These are phyloP conservation scores for Troilus luridus DNA, from an alignment of 2,888 invertebrate species.

Conservation along the genomic window DNA sequence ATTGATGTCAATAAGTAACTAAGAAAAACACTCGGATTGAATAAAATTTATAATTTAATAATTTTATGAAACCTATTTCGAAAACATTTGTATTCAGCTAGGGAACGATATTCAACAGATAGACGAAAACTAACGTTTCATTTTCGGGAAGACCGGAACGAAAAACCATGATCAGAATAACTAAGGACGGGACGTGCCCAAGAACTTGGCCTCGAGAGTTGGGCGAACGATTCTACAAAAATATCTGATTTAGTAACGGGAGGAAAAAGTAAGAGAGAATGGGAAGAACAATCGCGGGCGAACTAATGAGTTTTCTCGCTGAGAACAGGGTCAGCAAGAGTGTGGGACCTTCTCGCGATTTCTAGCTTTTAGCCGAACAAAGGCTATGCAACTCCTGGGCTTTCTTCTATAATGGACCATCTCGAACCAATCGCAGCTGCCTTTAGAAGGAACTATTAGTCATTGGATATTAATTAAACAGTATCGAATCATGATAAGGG, in stretches of 20 bases:
- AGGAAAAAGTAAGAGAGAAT: slow-evolving; percentile 26
- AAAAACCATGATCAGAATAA: neutral
- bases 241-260: neutral
- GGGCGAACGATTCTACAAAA: neutral
- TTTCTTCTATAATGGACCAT: neutral
- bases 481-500: too few relatives aligned
- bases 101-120: neutral
- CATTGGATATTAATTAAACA: too few relatives aligned
- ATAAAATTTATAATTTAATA: neutral
- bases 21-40: neutral
- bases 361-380: slow-evolving; percentile 42
- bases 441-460: too few relatives aligned
- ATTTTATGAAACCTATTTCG: neutral
- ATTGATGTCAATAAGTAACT: too few relatives aligned
- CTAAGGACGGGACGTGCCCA: neutral
- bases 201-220: neutral
- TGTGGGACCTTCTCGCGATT: slow-evolving; percentile 48
- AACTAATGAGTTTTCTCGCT: slow-evolving; percentile 46
- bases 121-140: neutral
- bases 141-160: neutral
- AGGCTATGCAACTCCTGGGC: neutral
- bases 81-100: neutral
- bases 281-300: neutral
- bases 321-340: slow-evolving; percentile 55
- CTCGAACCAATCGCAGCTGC: neutral